Conservation (phyloP, 2,113 vertebrate species). For the Lamprotornis superbus region DNA sequence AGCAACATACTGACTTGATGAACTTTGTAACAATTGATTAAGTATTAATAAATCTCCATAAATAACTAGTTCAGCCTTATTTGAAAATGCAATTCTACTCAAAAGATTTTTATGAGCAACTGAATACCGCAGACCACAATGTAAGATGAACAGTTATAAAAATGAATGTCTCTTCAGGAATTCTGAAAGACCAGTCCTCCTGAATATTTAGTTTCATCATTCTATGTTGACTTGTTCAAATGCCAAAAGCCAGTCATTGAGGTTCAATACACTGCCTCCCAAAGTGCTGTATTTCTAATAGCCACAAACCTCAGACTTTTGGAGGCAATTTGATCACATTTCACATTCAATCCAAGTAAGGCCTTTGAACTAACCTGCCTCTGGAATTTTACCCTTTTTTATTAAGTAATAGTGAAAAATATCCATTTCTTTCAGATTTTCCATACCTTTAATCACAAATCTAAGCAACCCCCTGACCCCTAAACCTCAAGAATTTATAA, state of each 20-base stretch:
- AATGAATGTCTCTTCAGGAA: not conserved
- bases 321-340: not conserved
- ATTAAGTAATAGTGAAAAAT: not conserved
- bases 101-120: not conserved
- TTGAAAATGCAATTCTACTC: not conserved
- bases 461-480: not conserved
- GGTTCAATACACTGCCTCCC: not conserved
- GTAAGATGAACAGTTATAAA: not conserved
- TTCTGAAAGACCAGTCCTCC: not conserved
- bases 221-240: not conserved
- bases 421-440: not conserved
- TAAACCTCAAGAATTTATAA: not conserved
- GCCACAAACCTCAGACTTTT: not conserved
- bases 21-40: not conserved
- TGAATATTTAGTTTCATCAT: not conserved
- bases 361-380: not conserved
- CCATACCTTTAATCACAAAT: not conserved
- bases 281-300: not conserved
- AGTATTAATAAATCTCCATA: not conserved
- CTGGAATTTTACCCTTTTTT: not conserved
- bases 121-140: not conserved
- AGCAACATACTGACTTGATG: not conserved
- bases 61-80: not conserved
- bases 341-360: not conserved
- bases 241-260: not conserved